Percentiles rank a stretch among this genome's conserved stretches.
Conservation (phyloP, 1,140 invertebrate genomes). For the Hyles euphorbiae region DNA sequence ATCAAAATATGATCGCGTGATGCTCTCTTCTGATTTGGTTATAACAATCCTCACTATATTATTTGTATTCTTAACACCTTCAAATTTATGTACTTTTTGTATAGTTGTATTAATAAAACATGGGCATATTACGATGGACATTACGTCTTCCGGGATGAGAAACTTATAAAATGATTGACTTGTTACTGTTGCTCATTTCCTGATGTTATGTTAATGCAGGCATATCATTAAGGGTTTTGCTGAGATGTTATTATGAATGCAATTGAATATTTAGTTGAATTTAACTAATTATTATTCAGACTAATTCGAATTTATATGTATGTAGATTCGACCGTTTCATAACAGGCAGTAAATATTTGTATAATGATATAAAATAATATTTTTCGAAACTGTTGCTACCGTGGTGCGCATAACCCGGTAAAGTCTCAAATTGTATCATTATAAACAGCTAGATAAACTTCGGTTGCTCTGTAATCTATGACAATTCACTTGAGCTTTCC, state of each 20-base stretch:
- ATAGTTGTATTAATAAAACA: slow-evolving; percentile 10
- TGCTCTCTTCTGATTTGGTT: slow-evolving; percentile 6
- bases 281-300: not conserved
- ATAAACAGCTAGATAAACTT: slow-evolving; percentile 61
- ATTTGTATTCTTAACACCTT: slow-evolving; percentile 12
- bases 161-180: slow-evolving; percentile 6
- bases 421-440: slow-evolving; percentile 55
- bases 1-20: slow-evolving; percentile 11
- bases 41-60: slow-evolving; percentile 10
- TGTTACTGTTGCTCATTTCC: slow-evolving; percentile 8
- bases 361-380: no score
- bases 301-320: not conserved
- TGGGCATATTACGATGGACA: slow-evolving; percentile 6
- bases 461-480: slow-evolving; percentile 59
- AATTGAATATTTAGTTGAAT: not conserved
- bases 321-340: no score
- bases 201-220: not conserved
- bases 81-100: slow-evolving; percentile 13
- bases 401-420: not conserved
- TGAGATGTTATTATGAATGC: no score
- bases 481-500: slow-evolving; percentile 52
- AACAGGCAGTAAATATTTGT: no score
- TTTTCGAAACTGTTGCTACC: no score
- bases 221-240: no score
- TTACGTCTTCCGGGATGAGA: slow-evolving; percentile 11